Conservation (phyloP, 2,113 vertebrate genomes). For the Odocoileus virginianus region DNA sequence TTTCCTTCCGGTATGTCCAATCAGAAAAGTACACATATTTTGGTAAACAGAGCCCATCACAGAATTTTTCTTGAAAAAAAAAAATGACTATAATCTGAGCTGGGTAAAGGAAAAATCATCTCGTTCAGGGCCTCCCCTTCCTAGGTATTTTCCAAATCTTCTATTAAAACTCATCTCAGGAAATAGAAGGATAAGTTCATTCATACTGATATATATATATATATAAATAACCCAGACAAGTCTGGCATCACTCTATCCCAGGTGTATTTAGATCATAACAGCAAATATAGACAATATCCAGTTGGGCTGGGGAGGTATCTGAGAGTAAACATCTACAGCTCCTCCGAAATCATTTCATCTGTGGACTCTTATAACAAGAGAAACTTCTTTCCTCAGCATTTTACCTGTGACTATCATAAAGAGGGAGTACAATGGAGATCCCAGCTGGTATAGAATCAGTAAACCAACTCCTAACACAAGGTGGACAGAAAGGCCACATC, state of each 20-base stretch:
- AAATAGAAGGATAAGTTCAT: background rate
- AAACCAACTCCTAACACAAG: background rate
- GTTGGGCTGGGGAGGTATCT: background rate
- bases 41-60: background rate
- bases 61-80: slow-evolving; percentile 29
- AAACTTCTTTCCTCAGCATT: background rate
- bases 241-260: background rate
- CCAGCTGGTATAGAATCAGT: background rate
- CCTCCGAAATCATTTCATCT: background rate
- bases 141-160: background rate
- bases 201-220: background rate
- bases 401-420: background rate
- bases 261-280: background rate
- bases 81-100: background rate
- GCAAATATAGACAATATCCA: background rate
- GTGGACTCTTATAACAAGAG: background rate
- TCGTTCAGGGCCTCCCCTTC: background rate
- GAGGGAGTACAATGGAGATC: background rate
- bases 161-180: background rate
- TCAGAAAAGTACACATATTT: slow-evolving; percentile 1
- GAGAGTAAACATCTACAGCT: background rate
- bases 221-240: background rate
- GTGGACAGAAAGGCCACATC: slow-evolving; percentile 3
- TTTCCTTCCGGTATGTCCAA: background rate
- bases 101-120: background rate